These are phyloP conservation scores for Cerastis leucographa DNA, from an alignment of 2,888 invertebrate genomes.

Conservation along the genomic window DNA sequence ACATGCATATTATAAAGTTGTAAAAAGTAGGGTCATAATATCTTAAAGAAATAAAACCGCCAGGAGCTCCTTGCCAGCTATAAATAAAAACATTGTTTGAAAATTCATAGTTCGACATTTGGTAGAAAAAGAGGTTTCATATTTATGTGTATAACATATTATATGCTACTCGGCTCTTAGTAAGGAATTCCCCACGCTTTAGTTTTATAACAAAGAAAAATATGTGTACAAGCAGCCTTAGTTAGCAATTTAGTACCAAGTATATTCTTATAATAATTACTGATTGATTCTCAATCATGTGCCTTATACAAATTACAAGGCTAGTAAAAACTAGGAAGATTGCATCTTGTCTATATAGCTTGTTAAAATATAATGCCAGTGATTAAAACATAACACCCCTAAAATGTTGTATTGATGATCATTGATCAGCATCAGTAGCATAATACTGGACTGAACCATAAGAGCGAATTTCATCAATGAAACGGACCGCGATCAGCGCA, in stretches of 20 bases:
- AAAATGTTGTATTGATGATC: no score
- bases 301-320: constrained; percentile 26
- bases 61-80: neutral
- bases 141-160: neutral
- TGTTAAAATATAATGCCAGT: constrained; percentile 5
- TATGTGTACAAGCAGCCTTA: neutral
- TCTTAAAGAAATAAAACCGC: neutral
- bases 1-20: neutral
- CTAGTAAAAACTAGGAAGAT: constrained; percentile 5
- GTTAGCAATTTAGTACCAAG: constrained; percentile 21
- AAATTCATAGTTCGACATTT: neutral
- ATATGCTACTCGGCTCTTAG: neutral
- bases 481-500: neutral
- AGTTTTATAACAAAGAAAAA: neutral
- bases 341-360: constrained; percentile 21
- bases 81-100: neutral
- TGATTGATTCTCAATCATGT: constrained; percentile 26
- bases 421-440: no score
- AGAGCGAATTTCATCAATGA: neutral
- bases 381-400: neutral
- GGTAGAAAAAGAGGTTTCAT: neutral
- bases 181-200: neutral
- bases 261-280: constrained; percentile 18
- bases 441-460: neutral
- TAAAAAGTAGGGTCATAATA: constrained; percentile 1